Evolutionary conservation across 2,797 vertebrate species (phyloP), one percentile per base, ranked within the genome.

Genomic region (Sarcoramphus papa): DNA sequence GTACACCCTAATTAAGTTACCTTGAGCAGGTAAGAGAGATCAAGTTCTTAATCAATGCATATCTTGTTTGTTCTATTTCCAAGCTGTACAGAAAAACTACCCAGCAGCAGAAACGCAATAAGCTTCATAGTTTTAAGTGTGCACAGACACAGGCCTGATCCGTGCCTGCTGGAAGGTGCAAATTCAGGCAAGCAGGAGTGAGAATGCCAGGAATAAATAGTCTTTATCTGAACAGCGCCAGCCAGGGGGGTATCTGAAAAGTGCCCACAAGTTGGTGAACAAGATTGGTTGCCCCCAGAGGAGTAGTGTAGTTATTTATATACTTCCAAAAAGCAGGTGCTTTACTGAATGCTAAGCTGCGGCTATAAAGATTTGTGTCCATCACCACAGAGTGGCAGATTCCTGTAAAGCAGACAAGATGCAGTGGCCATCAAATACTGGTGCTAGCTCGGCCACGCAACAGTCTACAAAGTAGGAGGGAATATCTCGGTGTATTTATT

Each of bases 361-460:
- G 6, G 78, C 90, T 84, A 10, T 89, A 59, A 90, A 90, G 74
- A 87, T 82, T 85, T 85, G 60, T 81, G 62, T 83, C 68, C 31
- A 1, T 95, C 77, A 89, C 53, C 30, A 30, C 20, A 1, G 77
- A 95, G 83, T n/a, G 30, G 80, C 77, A 91, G 82, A 62, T 92
- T 89, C 87, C 87, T 76, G 51, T 82, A 92, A 89, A 94, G 86
- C 63, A 67, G 41, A 91, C 63, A 85, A 94, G 89, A 81, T 74
- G 73, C 50, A 54, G 19, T 53, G 40, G 72, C 57, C 41, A 31
- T 70, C 68, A 78, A 83, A 73, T 76, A 80, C 12, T 22, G 54
- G 56, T 8, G 12, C 21, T 53, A 30, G 64, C 56, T 81, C 23
- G 1, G 74, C 57, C 80, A 73, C 5, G 22, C 60, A 75, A 31